Percentiles rank a stretch among this genome's conserved stretches.
Evolutionary conservation across 1,140 invertebrate genomes (phyloP).

Genomic region (Trichogramma pretiosum): DNA sequence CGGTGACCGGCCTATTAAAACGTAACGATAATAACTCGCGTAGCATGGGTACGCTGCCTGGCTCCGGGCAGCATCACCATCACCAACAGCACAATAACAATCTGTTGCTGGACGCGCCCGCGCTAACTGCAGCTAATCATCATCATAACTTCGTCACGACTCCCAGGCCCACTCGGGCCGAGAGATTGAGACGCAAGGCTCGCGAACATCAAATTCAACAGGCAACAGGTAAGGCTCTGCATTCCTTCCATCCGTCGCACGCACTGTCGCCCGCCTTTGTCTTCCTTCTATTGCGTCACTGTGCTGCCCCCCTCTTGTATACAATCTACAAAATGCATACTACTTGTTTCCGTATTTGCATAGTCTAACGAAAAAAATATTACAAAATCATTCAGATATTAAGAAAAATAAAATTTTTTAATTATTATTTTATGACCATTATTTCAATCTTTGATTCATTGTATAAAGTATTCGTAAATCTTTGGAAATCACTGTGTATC

Average conservation of each 20-base stretch:
- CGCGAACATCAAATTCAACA: slow-evolving; percentile 39
- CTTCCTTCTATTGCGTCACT: too few relatives aligned
- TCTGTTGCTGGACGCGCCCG: too few relatives aligned
- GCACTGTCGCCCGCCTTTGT: not conserved
- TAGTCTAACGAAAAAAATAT: too few relatives aligned
- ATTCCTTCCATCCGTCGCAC: not conserved
- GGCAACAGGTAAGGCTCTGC: slow-evolving; percentile 39
- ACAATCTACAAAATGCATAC: too few relatives aligned
- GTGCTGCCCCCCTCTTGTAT: too few relatives aligned
- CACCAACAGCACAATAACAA: too few relatives aligned
- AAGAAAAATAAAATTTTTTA: not conserved
- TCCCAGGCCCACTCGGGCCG: slow-evolving; percentile 47
- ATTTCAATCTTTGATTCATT: not conserved
- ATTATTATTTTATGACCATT: not conserved
- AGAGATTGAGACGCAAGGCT: slow-evolving; percentile 47
- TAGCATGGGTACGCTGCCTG: slow-evolving; percentile 47
- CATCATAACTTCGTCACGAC: too few relatives aligned
- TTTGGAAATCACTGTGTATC: too few relatives aligned
- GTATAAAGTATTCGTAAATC: not conserved
- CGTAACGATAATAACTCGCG: slow-evolving; percentile 45
- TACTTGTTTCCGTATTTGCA: too few relatives aligned
- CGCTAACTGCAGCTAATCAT: too few relatives aligned
- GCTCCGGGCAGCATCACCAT: slow-evolving; percentile 42
- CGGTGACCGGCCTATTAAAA: slow-evolving; percentile 37
- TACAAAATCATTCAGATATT: not conserved